These are phyloP conservation scores for Capreolus pygargus DNA, from an alignment of 2,113 vertebrate species.

Conservation along the genomic window DNA sequence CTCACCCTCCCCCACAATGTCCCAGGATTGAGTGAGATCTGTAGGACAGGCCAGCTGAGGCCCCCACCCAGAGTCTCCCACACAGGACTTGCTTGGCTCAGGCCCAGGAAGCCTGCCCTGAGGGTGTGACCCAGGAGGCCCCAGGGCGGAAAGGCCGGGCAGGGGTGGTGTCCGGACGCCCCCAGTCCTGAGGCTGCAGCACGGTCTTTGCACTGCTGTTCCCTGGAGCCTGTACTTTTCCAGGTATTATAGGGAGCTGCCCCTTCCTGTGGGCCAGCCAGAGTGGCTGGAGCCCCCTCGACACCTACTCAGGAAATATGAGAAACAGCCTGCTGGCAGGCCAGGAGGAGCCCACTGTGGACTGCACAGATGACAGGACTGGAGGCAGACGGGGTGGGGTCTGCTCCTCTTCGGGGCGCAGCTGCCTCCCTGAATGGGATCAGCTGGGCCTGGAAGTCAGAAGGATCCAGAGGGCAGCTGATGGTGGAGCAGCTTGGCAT, in stretches of 20 bases:
- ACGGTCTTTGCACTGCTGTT: not conserved
- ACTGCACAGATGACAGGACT: not conserved
- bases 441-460: not conserved
- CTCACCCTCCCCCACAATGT: not conserved
- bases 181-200: not conserved
- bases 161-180: not conserved
- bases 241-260: not conserved
- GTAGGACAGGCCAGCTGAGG: not conserved
- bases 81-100: not conserved
- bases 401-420: not conserved
- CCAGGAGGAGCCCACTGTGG: not conserved
- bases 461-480: not conserved
- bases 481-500: not conserved
- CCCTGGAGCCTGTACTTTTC: not conserved
- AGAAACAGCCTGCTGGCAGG: not conserved
- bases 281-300: not conserved
- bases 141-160: not conserved
- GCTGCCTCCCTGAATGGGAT: not conserved
- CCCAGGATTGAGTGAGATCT: not conserved
- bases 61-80: not conserved
- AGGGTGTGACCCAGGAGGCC: not conserved
- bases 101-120: not conserved
- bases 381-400: rapidly evolving
- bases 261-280: not conserved
- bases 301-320: not conserved